Percentiles rank a stretch among this genome's conserved stretches.
These are phyloP conservation scores for Palythoa grandiflora DNA, from an alignment of 92 coral and sea anemone species.

Conservation along the genomic window DNA sequence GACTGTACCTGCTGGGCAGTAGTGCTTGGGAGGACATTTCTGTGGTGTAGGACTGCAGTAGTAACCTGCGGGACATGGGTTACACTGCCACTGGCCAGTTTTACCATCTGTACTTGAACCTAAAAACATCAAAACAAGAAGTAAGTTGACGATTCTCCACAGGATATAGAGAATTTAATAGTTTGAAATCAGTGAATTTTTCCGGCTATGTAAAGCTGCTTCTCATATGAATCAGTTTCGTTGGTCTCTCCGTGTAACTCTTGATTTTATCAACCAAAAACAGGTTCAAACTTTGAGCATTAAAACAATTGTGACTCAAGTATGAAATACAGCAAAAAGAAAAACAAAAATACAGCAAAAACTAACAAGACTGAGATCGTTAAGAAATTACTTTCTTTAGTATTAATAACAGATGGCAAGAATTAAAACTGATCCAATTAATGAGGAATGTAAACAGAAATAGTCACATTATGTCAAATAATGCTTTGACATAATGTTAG, in stretches of 20 bases:
- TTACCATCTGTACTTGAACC: slow-evolving; percentile 60
- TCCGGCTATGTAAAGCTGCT: not conserved
- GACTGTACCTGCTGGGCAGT: slow-evolving; percentile 91
- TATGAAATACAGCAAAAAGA: not conserved
- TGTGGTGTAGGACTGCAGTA: slow-evolving; percentile 78
- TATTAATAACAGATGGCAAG: too few species aligned
- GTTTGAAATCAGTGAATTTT: not conserved
- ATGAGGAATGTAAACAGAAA: not conserved
- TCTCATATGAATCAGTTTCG: not conserved
- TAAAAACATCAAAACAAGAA: not conserved
- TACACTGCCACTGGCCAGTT: slow-evolving; percentile 71
- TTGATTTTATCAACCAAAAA: not conserved
- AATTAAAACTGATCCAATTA: too few species aligned
- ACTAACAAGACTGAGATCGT: not conserved
- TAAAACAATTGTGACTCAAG: not conserved
- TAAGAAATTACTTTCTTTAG: too few species aligned
- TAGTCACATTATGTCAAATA: not conserved
- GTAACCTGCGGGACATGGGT: slow-evolving; percentile 90
- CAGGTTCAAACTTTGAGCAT: not conserved
- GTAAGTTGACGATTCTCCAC: not conserved
- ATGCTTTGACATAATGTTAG: too few species aligned
- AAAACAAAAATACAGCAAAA: not conserved
- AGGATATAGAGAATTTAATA: too few species aligned
- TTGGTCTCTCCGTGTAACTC: not conserved
- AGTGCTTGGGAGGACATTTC: slow-evolving; percentile 86